Conservation (phyloP, 2,888 invertebrate species). For the Marasmarcha lunaedactyla region DNA sequence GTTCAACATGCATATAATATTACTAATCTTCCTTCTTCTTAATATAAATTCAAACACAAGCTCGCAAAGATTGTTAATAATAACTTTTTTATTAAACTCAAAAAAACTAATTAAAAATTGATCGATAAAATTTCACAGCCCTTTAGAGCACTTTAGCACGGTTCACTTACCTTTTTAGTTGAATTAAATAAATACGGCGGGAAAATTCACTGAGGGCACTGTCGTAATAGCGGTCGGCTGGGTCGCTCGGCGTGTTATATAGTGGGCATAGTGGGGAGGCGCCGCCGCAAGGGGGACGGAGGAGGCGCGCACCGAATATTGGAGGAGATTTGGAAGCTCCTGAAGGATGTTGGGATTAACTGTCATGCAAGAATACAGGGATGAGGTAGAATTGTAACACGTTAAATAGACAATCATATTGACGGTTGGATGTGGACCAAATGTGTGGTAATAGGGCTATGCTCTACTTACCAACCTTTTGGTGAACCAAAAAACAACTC, state of each 20-base stretch:
- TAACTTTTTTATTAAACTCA: too few species aligned
- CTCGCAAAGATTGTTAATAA: too few species aligned
- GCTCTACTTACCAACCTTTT: too few species aligned
- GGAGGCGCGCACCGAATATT: conserved; percentile 19
- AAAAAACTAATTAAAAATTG: not conserved
- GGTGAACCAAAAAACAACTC: too few species aligned
- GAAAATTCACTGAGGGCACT: conserved; percentile 65
- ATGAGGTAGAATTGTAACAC: too few species aligned
- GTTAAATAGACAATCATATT: too few species aligned
- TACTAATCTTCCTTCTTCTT: conserved; percentile 7
- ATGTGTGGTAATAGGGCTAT: too few species aligned
- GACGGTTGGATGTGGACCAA: too few species aligned
- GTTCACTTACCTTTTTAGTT: conserved; percentile 56
- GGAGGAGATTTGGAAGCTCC: not conserved
- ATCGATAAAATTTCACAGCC: conserved; percentile 20
- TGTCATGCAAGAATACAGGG: too few species aligned
- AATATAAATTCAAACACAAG: too few species aligned
- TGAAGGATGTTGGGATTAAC: too few species aligned
- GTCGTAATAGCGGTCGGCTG: conserved; percentile 67
- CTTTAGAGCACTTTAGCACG: conserved; percentile 15
- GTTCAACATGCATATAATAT: conserved; percentile 7
- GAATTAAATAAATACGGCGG: conserved; percentile 51
- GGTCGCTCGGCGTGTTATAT: conserved; percentile 60
- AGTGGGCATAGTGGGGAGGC: conserved; percentile 60
- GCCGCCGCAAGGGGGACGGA: conserved; percentile 38